A percentile compares a stretch with the other conserved stretches of the same genome.
Conservation (phyloP, 2,113 vertebrate genomes). For the Furnarius figulus region DNA sequence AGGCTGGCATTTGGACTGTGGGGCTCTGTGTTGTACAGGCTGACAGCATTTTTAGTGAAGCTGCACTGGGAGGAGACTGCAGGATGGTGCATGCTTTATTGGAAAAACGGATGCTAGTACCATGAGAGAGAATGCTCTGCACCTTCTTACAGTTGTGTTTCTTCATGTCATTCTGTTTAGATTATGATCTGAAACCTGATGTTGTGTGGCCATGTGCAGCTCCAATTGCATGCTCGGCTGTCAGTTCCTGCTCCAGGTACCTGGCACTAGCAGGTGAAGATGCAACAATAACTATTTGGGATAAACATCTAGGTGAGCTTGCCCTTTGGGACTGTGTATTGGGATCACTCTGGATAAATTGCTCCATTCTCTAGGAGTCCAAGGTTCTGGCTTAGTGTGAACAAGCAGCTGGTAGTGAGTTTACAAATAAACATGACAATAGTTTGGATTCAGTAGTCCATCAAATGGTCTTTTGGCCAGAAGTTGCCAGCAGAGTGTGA, state of each 20-base stretch:
- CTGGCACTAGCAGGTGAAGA: slow-evolving; percentile 81
- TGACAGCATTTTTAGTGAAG: background rate
- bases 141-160: background rate
- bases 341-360: background rate
- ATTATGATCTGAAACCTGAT: slow-evolving; percentile 74
- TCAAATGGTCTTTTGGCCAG: background rate
- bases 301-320: slow-evolving; percentile 76
- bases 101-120: background rate
- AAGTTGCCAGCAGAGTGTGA: background rate
- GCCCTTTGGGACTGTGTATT: background rate
- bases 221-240: slow-evolving; percentile 76
- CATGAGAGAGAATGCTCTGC: background rate
- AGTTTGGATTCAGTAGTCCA: background rate
- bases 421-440: background rate
- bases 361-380: background rate
- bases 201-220: slow-evolving; percentile 85
- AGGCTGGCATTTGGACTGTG: background rate
- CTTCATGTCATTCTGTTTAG: slow-evolving; percentile 32
- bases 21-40: background rate
- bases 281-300: slow-evolving; percentile 83
- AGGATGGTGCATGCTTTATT: background rate
- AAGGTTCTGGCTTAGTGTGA: background rate
- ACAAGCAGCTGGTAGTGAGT: background rate
- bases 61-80: background rate
- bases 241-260: slow-evolving; percentile 75